These are phyloP conservation scores for human DNA, from an alignment of 2,113 vertebrate genomes.

Conservation along the genomic window GRCh38 chr13:62874001-62874500, in stretches of 20 bases:
- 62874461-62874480: too few species aligned
- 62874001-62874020: neutral
- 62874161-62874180: neutral
- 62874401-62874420: too few species aligned
- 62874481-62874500: too few species aligned
- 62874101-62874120: neutral
- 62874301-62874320: neutral
- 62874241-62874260: neutral
- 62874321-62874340: neutral
- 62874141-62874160: neutral
- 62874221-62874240: neutral
- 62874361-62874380: neutral
- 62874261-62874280: neutral
- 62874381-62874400: neutral
- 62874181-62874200: neutral
- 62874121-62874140: neutral
- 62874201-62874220: neutral
- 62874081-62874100: neutral
- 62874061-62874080: neutral
- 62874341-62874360: neutral
- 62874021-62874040: neutral
- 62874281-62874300: neutral
- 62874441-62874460: too few species aligned
- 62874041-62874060: neutral
- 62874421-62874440: neutral